These are phyloP conservation scores for Scaptomyza reducta DNA, from an alignment of 2,888 invertebrate genomes.

Conservation along the genomic window DNA sequence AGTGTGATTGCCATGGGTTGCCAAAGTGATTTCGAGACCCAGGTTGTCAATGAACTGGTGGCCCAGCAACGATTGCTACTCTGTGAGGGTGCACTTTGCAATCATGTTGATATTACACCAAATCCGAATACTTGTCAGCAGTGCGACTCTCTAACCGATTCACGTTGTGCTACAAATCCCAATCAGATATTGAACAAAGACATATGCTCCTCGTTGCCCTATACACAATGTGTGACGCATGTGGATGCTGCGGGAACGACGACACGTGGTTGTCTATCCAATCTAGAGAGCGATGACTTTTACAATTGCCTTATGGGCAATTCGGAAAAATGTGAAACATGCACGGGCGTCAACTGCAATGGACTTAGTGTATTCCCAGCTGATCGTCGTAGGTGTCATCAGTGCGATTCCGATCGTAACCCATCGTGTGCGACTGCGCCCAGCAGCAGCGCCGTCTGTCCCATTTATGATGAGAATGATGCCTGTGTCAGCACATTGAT, in stretches of 20 bases:
- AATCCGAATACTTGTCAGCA: conserved; percentile 63
- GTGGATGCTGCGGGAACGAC: conserved; percentile 73
- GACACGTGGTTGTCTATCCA: conserved; percentile 74
- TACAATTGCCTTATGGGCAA: conserved; percentile 67
- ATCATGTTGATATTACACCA: conserved; percentile 47
- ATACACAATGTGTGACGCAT: conserved; percentile 75
- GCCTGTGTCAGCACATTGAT: conserved; percentile 70
- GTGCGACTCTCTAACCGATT: conserved; percentile 71
- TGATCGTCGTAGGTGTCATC: conserved; percentile 72
- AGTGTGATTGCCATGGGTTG: conserved; percentile 76
- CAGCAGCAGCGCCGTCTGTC: conserved; percentile 67
- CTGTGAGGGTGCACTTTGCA: conserved; percentile 76
- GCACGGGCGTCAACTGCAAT: conserved; percentile 73
- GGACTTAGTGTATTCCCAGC: conserved; percentile 69
- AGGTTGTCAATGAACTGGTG: conserved; percentile 61
- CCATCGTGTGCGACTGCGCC: conserved; percentile 66
- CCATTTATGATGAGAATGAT: conserved; percentile 67
- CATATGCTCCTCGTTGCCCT: conserved; percentile 71
- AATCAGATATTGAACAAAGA: conserved; percentile 58
- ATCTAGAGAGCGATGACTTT: conserved; percentile 56
- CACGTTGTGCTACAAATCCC: conserved; percentile 80
- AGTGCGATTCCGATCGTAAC: conserved; percentile 71
- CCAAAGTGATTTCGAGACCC: conserved; percentile 74
- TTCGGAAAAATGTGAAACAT: conserved; percentile 65
- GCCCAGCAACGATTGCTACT: conserved; percentile 66